A percentile compares a stretch with the other conserved stretches of the same genome.
phyloP scores from a whole-genome alignment of 2,888 invertebrate species.

The Parochlus steinenii region DNA sequence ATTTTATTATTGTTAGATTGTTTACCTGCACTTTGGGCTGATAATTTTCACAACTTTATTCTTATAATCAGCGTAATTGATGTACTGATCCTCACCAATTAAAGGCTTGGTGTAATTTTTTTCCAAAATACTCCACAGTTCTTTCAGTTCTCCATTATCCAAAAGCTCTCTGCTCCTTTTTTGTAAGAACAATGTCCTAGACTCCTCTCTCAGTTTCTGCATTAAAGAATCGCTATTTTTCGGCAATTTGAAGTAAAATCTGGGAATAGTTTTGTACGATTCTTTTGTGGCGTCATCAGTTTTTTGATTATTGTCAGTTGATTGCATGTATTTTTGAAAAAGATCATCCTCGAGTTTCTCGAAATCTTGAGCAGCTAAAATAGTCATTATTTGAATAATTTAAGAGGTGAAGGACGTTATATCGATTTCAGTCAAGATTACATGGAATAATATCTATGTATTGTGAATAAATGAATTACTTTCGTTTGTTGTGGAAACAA shows the following conservation, averaged over 20 bases:
- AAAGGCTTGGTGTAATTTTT: slow-evolving; percentile 60
- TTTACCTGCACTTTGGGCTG: slow-evolving; percentile 47
- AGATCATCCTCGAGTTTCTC: neutral
- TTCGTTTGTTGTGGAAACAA: too few species aligned
- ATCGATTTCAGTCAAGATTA: too few species aligned
- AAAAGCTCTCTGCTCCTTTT: slow-evolving; percentile 67
- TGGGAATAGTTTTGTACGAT: slow-evolving; percentile 50
- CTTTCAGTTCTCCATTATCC: slow-evolving; percentile 73
- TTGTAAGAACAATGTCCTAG: slow-evolving; percentile 73
- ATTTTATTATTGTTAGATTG: slow-evolving; percentile 15
- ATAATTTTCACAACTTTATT: slow-evolving; percentile 60
- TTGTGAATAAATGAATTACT: too few species aligned
- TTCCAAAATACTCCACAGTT: slow-evolving; percentile 70
- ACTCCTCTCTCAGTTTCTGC: slow-evolving; percentile 74
- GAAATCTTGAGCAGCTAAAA: too few species aligned
- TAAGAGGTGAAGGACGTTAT: too few species aligned
- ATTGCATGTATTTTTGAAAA: slow-evolving; percentile 9
- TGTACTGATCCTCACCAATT: slow-evolving; percentile 61
- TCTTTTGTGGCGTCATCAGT: too few species aligned
- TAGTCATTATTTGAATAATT: too few species aligned
- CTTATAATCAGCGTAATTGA: slow-evolving; percentile 71
- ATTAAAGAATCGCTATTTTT: slow-evolving; percentile 57
- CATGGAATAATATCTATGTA: too few species aligned
- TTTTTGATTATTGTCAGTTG: too few species aligned
- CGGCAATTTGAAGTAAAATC: slow-evolving; percentile 62